A percentile compares a stretch with the other conserved stretches of the same genome.
phyloP scores from a whole-genome alignment of 2,797 vertebrate genomes.

The Hafferia zeledoni region DNA sequence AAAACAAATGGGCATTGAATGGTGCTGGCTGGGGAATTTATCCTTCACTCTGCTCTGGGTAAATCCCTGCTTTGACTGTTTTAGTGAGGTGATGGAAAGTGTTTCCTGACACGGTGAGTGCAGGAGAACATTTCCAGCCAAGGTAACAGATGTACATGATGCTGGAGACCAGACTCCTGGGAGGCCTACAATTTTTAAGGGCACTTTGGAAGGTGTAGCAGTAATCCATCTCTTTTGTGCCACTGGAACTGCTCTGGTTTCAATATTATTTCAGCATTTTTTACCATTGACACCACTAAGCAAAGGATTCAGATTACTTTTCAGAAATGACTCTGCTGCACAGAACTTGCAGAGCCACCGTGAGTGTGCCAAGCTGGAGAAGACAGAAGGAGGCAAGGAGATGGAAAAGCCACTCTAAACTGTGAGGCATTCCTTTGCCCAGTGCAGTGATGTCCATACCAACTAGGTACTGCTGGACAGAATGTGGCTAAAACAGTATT shows the following conservation, averaged over 20 bases:
- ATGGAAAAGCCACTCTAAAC: not conserved
- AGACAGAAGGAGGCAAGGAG: not conserved
- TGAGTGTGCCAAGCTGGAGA: not conserved
- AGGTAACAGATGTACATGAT: not conserved
- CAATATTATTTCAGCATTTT: not conserved
- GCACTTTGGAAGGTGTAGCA: not conserved
- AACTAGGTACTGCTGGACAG: not conserved
- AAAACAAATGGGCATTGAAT: rapidly evolving
- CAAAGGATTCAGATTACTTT: not conserved
- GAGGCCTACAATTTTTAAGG: not conserved
- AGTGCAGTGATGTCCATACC: not conserved
- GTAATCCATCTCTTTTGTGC: not conserved
- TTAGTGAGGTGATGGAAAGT: not conserved
- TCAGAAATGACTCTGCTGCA: not conserved
- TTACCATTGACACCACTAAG: not conserved
- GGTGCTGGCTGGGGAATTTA: not conserved
- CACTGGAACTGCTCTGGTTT: not conserved
- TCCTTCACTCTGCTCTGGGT: not conserved
- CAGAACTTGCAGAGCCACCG: not conserved
- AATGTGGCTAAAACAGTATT: not conserved
- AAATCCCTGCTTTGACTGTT: not conserved
- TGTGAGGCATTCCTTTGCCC: not conserved
- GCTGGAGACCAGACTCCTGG: not conserved
- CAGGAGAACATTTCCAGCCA: not conserved
- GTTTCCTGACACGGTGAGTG: not conserved